These are phyloP conservation scores for Phortica variegata DNA, from an alignment of 1,140 invertebrate species.

Conservation along the genomic window DNA sequence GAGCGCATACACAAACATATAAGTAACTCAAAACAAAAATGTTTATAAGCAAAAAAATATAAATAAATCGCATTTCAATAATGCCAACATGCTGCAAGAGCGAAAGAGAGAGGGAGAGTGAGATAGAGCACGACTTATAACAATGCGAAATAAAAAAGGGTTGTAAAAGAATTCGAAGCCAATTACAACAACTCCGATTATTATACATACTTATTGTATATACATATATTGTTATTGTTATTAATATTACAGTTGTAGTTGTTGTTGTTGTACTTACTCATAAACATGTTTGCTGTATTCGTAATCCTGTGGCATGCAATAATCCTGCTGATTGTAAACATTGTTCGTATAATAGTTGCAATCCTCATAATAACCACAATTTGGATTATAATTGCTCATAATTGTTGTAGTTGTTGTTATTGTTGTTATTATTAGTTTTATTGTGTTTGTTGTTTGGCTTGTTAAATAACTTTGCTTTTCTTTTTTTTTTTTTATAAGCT, in stretches of 20 bases:
- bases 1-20: too few relatives aligned
- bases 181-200: too few relatives aligned
- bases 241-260: too few relatives aligned
- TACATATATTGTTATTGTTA: too few relatives aligned
- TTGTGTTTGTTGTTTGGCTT: not conserved
- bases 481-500: not conserved
- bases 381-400: constrained; percentile 57
- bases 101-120: too few relatives aligned
- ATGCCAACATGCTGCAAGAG: too few relatives aligned
- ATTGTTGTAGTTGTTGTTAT: constrained; percentile 22
- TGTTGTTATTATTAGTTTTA: constrained; percentile 12
- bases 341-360: constrained; percentile 48
- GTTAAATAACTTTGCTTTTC: not conserved
- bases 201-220: too few relatives aligned
- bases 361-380: constrained; percentile 55
- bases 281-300: constrained; percentile 54
- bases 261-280: constrained; percentile 54
- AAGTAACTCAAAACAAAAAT: too few relatives aligned
- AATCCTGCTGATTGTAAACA: constrained; percentile 54
- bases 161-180: too few relatives aligned
- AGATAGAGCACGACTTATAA: too few relatives aligned
- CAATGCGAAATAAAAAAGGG: not conserved
- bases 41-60: too few relatives aligned
- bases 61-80: too few relatives aligned
- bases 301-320: constrained; percentile 55